Percentiles rank a stretch among this genome's conserved stretches.
Conservation (phyloP, 2,888 invertebrate genomes). For the Ormyrus rosae region DNA sequence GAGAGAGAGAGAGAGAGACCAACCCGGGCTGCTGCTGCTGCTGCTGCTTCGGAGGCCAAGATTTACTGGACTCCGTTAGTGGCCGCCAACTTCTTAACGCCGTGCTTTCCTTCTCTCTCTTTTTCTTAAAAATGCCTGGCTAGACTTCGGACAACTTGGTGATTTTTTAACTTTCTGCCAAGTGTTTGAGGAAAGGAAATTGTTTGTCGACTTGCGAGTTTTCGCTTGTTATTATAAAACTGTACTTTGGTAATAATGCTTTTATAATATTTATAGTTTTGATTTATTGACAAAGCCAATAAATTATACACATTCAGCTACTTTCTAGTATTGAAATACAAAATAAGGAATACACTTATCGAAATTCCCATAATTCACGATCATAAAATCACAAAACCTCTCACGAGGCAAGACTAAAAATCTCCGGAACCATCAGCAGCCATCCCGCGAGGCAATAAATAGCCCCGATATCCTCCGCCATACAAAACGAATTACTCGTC, state of each 20-base stretch:
- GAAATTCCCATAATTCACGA: no score
- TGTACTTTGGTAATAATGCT: no score
- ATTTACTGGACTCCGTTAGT: constrained; percentile 72
- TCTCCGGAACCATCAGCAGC: not conserved
- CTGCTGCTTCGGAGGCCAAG: constrained; percentile 64
- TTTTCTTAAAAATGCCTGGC: not conserved
- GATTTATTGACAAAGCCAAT: no score
- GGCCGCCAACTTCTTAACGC: constrained; percentile 37
- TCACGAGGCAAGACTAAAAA: not conserved
- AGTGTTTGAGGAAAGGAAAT: no score
- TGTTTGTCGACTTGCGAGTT: no score
- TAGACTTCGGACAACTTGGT: no score
- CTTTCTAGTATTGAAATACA: not conserved
- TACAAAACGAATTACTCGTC: not conserved
- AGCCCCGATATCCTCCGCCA: not conserved
- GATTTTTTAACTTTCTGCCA: no score
- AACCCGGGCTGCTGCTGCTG: constrained; percentile 6
- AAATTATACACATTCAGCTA: no score
- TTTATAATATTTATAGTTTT: no score
- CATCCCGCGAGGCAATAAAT: constrained; percentile 21
- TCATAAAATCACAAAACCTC: no score
- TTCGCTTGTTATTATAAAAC: no score
- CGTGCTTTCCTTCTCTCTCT: not conserved
- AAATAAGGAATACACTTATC: not conserved
- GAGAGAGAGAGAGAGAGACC: constrained; percentile 38